Percentiles rank a stretch among this genome's conserved stretches.
These are phyloP conservation scores for Ophthalmolycus amberensis DNA, from an alignment of 2,113 vertebrate species.

Conservation along the genomic window DNA sequence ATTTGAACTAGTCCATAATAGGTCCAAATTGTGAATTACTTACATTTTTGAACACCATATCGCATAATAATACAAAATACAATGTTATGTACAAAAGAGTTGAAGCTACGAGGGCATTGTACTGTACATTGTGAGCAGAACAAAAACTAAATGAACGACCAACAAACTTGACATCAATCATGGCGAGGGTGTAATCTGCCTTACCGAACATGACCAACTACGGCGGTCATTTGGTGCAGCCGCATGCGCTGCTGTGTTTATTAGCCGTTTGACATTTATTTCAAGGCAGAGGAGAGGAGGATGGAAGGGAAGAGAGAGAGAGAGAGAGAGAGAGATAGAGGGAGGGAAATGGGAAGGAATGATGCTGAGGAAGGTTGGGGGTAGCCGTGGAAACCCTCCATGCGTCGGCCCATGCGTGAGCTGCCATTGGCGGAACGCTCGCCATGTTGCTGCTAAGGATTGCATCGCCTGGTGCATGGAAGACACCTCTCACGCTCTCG, in stretches of 20 bases:
- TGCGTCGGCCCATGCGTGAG: slow-evolving; percentile 50
- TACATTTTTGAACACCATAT: neutral
- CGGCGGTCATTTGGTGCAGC: slow-evolving; percentile 48
- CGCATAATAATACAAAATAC: neutral
- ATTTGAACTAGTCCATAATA: neutral
- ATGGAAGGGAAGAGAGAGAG: neutral
- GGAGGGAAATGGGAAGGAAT: slow-evolving; percentile 12
- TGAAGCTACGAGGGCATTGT: neutral
- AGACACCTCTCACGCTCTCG: slow-evolving; percentile 64
- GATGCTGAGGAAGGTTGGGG: slow-evolving; percentile 60
- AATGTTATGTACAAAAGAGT: neutral
- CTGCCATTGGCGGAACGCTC: slow-evolving; percentile 72
- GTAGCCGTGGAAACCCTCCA: slow-evolving; percentile 80
- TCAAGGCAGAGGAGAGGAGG: slow-evolving; percentile 50
- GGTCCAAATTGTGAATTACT: neutral
- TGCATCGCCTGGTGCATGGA: slow-evolving; percentile 68
- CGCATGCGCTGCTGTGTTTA: slow-evolving; percentile 61
- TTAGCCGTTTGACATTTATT: slow-evolving; percentile 79
- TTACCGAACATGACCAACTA: slow-evolving; percentile 28
- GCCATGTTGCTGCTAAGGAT: slow-evolving; percentile 57
- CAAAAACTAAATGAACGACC: slow-evolving; percentile 4
- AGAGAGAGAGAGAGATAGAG: neutral
- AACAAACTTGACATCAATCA: slow-evolving; percentile 4
- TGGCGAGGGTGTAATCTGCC: neutral
- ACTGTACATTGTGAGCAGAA: neutral